A percentile compares a stretch with the other conserved stretches of the same genome.
Evolutionary conservation across 2,888 invertebrate genomes (phyloP).

Genomic region (Rapana venosa): DNA sequence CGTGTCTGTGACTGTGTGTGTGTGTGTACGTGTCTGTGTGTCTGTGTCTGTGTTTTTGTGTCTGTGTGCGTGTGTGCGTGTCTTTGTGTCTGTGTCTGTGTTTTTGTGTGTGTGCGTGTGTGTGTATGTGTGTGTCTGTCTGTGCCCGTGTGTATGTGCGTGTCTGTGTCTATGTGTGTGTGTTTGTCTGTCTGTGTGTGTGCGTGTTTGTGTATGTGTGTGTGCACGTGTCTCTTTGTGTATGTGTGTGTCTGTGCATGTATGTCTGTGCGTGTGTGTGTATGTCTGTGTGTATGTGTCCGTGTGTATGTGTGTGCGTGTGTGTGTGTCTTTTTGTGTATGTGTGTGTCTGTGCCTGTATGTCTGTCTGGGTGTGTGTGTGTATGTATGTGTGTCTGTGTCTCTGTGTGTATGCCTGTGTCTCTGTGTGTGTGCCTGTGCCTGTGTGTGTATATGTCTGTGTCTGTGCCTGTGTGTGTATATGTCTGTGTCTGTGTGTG

Average conservation of each 20-base stretch:
- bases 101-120: neutral
- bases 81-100: neutral
- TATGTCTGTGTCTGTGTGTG: neutral
- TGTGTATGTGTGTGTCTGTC: neutral
- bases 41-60: neutral
- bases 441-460: neutral
- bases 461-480: neutral
- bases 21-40: neutral
- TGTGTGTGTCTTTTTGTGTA: neutral
- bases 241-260: neutral
- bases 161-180: too few species aligned
- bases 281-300: neutral
- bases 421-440: neutral
- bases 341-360: neutral
- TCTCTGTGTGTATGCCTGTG: neutral
- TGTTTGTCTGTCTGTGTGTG: too few species aligned
- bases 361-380: neutral
- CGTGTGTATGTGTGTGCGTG: neutral
- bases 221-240: too few species aligned
- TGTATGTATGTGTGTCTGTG: neutral
- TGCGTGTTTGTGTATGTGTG: too few species aligned
- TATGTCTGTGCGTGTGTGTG: neutral
- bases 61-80: slow-evolving; percentile 1
- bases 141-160: too few species aligned
- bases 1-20: too few species aligned